Conservation (phyloP, 2,888 invertebrate species). For the Rhaphigaster nebulosa region DNA sequence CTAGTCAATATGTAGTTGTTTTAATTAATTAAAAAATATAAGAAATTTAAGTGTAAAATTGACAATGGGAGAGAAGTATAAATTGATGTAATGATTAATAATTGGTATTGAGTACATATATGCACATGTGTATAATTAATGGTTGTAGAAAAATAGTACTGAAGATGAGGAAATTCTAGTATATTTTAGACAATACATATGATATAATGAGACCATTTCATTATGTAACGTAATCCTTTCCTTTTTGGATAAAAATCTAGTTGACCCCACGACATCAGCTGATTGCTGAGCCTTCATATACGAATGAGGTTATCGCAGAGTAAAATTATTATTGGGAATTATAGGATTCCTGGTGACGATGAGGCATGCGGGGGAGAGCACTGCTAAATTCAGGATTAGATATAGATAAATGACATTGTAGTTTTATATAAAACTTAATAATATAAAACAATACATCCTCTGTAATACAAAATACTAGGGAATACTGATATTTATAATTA, state of each 20-base stretch:
- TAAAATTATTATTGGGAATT: background rate
- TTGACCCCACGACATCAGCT: background rate
- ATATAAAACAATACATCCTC: background rate
- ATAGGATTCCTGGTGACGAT: background rate
- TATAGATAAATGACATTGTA: background rate
- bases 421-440: background rate
- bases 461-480: background rate
- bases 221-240: background rate
- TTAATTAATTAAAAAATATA: no score
- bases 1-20: no score
- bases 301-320: background rate
- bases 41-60: no score
- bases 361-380: background rate
- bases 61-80: no score
- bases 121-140: no score
- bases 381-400: background rate
- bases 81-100: no score
- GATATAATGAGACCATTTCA: background rate
- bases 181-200: background rate
- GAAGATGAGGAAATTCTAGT: background rate
- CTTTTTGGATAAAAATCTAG: background rate
- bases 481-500: background rate
- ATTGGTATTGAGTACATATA: no score
- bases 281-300: slow-evolving; percentile 21
- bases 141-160: no score